phyloP scores from a whole-genome alignment of 2,888 invertebrate genomes.

The Disparrhopalites patrizii region DNA sequence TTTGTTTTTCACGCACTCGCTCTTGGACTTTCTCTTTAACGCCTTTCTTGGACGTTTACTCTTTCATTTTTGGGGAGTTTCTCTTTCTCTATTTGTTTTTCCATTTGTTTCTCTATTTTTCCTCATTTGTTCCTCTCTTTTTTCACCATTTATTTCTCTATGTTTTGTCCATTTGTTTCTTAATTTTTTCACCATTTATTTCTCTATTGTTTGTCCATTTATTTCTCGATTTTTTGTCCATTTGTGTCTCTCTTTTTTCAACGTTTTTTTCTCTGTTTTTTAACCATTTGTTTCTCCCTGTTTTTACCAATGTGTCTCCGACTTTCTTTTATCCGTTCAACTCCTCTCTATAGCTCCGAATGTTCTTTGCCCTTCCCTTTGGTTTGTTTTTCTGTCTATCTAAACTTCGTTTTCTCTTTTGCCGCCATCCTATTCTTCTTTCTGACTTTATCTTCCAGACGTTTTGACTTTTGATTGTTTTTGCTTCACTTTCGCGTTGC shows the following conservation, averaged over 20 bases:
- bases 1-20: too few species aligned
- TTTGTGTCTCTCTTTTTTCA: not conserved
- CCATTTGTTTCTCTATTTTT: not conserved
- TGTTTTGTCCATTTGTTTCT: too few species aligned
- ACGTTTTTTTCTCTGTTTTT: not conserved
- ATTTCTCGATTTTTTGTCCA: too few species aligned
- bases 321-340: too few species aligned
- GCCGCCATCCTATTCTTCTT: not conserved
- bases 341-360: not conserved
- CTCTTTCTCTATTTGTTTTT: not conserved
- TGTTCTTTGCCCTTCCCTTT: not conserved
- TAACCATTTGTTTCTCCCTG: not conserved
- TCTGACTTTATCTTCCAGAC: not conserved
- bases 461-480: too few species aligned
- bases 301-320: too few species aligned
- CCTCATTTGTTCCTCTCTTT: too few species aligned
- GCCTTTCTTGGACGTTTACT: too few species aligned
- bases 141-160: too few species aligned
- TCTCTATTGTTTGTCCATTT: not conserved
- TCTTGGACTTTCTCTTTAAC: too few species aligned
- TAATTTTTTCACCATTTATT: too few species aligned
- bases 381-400: not conserved
- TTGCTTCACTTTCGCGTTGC: too few species aligned
- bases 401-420: not conserved
- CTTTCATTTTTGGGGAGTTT: not conserved